Conservation (phyloP, 2,888 invertebrate species). For the Galerucella nymphaeae region DNA sequence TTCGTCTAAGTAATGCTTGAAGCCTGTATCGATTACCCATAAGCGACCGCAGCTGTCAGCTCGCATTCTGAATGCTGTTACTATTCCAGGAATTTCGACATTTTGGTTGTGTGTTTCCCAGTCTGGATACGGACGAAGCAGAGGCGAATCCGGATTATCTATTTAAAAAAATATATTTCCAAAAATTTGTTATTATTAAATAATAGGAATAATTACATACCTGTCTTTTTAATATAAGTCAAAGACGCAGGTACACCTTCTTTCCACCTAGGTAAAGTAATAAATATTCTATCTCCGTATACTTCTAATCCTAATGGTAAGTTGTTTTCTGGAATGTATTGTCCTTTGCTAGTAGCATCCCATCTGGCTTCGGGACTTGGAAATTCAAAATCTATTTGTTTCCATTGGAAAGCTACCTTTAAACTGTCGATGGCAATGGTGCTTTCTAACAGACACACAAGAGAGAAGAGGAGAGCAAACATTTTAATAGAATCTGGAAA, state of each 20-base stretch:
- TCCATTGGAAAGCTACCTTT: slow-evolving; percentile 78
- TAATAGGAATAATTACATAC: slow-evolving; percentile 65
- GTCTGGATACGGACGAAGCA: slow-evolving; percentile 80
- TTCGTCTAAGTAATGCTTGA: slow-evolving; percentile 70
- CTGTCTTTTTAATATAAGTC: slow-evolving; percentile 76
- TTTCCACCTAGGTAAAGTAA: slow-evolving; percentile 82
- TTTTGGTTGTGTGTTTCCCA: slow-evolving; percentile 78
- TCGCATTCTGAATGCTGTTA: slow-evolving; percentile 79
- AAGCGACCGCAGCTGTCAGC: slow-evolving; percentile 81
- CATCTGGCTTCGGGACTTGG: slow-evolving; percentile 68
- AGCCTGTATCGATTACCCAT: slow-evolving; percentile 83
- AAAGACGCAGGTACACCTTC: slow-evolving; percentile 80
- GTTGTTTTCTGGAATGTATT: slow-evolving; percentile 77
- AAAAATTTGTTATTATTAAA: neutral
- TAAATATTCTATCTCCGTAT: slow-evolving; percentile 74
- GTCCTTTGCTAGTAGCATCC: slow-evolving; percentile 70
- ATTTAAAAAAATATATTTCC: slow-evolving; percentile 41
- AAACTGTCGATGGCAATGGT: slow-evolving; percentile 68
- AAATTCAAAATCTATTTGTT: slow-evolving; percentile 77
- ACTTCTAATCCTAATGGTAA: slow-evolving; percentile 82
- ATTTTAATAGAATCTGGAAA: neutral
- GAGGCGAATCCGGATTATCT: slow-evolving; percentile 77
- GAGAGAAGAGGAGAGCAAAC: slow-evolving; percentile 5
- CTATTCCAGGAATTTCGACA: slow-evolving; percentile 68
- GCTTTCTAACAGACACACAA: slow-evolving; percentile 5